Conservation (phyloP, 1,140 invertebrate genomes). For the roundworm (Caenorhabditis elegans) region WBcel235 BX284606.5:10304501-10305000, state of each 20-base stretch:
- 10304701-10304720: not conserved
- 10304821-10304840: constrained; percentile 11
- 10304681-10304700: not conserved
- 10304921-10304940: too few relatives aligned
- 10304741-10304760: not conserved
- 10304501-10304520: constrained; percentile 4
- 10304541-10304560: constrained; percentile 17
- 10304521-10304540: not conserved
- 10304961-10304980: too few relatives aligned
- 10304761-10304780: too few relatives aligned
- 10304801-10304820: not conserved
- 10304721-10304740: not conserved
- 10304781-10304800: not conserved
- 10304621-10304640: not conserved
- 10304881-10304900: not conserved
- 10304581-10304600: not conserved
- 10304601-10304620: not conserved
- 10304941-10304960: too few relatives aligned
- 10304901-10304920: too few relatives aligned
- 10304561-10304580: not conserved
- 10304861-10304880: not conserved
- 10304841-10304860: not conserved
- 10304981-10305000: too few relatives aligned
- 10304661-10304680: constrained; percentile 1
- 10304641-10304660: not conserved